A percentile compares a stretch with the other conserved stretches of the same genome.
Evolutionary conservation across 2,888 invertebrate genomes (phyloP).

Genomic region (Cerastis rubricosa): DNA sequence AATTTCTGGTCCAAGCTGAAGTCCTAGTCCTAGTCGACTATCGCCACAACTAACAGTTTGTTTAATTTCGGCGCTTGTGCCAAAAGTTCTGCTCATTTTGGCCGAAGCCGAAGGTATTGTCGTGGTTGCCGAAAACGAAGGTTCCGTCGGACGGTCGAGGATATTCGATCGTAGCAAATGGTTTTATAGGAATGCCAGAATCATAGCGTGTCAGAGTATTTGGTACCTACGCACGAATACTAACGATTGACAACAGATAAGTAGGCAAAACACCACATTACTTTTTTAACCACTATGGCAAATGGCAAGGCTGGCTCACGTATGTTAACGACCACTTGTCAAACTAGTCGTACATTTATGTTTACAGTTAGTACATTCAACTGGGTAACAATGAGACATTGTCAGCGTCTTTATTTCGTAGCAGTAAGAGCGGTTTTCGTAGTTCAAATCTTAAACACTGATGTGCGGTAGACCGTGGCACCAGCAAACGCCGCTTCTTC

Average conservation of each 20-base stretch:
- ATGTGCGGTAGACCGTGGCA: not conserved
- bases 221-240: not conserved
- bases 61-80: not conserved
- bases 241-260: not conserved
- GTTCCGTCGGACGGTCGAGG: not conserved
- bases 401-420: not conserved
- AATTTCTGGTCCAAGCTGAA: not conserved
- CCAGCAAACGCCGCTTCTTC: not conserved
- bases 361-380: not conserved
- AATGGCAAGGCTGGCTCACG: not conserved
- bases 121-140: too few relatives aligned
- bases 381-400: not conserved
- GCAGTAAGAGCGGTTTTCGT: slow-evolving; percentile 8
- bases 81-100: not conserved
- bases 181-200: not conserved
- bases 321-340: slow-evolving; percentile 4
- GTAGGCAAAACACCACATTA: not conserved
- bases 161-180: not conserved
- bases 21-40: not conserved
- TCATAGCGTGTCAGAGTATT: not conserved
- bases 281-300: too few relatives aligned
- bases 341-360: not conserved
- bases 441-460: not conserved
- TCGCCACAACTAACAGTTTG: not conserved
- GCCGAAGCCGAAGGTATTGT: not conserved